Evolutionary conservation across 2,888 invertebrate genomes (phyloP).

Genomic region (Catocala fraxini): DNA sequence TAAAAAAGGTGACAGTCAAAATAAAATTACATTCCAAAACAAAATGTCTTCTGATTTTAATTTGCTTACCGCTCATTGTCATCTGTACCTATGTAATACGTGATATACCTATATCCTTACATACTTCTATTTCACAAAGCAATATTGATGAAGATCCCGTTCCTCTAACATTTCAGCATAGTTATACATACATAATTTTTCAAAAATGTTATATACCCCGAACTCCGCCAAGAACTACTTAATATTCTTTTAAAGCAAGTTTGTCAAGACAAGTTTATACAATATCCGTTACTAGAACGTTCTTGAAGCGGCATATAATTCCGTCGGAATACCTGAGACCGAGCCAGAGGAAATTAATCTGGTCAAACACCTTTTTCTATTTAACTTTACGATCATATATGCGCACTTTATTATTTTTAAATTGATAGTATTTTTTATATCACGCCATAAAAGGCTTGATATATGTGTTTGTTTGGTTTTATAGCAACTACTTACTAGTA

Average conservation of each 20-base stretch:
- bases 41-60: too few species aligned
- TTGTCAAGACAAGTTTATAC: constrained; percentile 13
- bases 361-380: constrained; percentile 43
- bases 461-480: constrained; percentile 16
- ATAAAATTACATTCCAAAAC: too few species aligned
- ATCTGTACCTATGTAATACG: too few species aligned
- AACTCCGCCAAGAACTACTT: constrained; percentile 17
- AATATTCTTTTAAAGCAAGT: constrained; percentile 19
- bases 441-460: constrained; percentile 15
- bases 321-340: constrained; percentile 34
- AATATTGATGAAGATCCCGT: too few species aligned
- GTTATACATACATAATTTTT: not conserved
- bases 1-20: too few species aligned
- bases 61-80: too few species aligned
- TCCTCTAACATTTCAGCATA: not conserved
- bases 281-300: constrained; percentile 20
- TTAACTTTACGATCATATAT: constrained; percentile 32
- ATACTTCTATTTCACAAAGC: too few species aligned
- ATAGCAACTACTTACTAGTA: constrained; percentile 7
- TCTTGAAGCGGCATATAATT: constrained; percentile 38
- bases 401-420: constrained; percentile 32
- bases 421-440: constrained; percentile 26
- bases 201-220: not conserved
- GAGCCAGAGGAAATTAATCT: constrained; percentile 51
- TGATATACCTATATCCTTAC: too few species aligned